Base-by-base conservation (phyloP, 2,797 vertebrate species). In the Darevskia mixta region DNA sequence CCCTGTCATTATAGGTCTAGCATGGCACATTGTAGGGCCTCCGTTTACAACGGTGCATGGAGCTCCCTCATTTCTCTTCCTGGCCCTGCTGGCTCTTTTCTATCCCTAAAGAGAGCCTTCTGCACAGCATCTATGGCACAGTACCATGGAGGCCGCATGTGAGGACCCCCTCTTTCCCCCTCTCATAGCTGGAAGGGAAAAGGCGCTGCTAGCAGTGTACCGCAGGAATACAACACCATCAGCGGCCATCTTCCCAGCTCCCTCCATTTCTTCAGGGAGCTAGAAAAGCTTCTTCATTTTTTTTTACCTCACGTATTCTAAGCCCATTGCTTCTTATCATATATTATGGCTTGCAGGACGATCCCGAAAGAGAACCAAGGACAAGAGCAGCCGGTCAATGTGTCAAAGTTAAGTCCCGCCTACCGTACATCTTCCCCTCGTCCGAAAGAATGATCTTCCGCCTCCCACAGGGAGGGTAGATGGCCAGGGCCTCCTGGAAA, bases 371-470 rank as follows among this genome's bases (percentile, higher is more conserved):
- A 29, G n/a, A 23, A 43, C 23, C n/a, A 43, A 20, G 76, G 77
- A 35, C 4, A 13, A 17, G 27, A 5, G 23, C 1, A 8, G 1
- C 43, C 13, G 18, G 23, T 25, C 20, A 2, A 75, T 78, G 5
- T 4, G 18, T 71, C 4, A 87, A 38, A 20, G 18, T 55, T 15
- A 55, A 61, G n/a, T n/a, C 2, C 11, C 89, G 91, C 98, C 96
- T 99, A 99, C 98, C 98, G 25, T 99, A 99, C 98, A 99, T 99
- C 98, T 99, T 99, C 97, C 98, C 98, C 95, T 99, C 98, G 1
- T 99, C 98, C 1, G 98, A 99, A 96, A 99, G 97, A 97, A 99
- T 99, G 93, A 99, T 99, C 95, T 99, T 99, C 93, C 98, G 97
- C 27, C 98, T 98, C 90, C 98, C 98, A 2, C 98, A 99, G 86